Evolutionary conservation across 2,797 vertebrate genomes (phyloP).

Genomic region (Alca torda): DNA sequence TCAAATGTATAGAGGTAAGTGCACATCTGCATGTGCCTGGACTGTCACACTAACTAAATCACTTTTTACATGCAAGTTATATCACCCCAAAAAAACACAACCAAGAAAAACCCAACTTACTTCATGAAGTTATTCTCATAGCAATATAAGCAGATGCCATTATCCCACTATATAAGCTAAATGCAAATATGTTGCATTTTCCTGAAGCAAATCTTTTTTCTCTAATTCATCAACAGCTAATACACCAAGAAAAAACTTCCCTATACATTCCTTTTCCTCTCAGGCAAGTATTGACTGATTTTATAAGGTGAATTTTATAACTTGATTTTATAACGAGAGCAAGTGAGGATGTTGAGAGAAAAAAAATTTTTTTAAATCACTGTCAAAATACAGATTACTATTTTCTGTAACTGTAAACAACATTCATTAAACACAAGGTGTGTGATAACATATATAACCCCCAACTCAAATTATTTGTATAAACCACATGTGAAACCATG

Average conservation of each 20-base stretch:
- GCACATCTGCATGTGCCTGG: background rate
- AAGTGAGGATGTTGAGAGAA: background rate
- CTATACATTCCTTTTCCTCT: background rate
- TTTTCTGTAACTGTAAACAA: background rate
- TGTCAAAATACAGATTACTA: background rate
- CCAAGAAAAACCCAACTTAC: accelerated
- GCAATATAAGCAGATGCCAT: background rate
- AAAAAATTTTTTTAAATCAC: background rate
- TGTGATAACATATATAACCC: background rate
- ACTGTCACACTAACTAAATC: background rate
- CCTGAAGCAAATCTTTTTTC: background rate
- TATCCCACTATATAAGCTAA: background rate
- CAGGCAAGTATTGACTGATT: background rate
- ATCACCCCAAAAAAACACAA: background rate
- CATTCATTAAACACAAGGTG: background rate
- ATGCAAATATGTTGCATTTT: background rate
- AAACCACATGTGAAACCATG: background rate
- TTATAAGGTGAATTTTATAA: background rate
- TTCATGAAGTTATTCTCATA: background rate
- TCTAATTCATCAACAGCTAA: background rate
- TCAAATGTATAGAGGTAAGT: background rate
- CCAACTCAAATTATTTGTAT: background rate
- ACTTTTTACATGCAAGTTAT: background rate
- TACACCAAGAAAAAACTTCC: background rate
- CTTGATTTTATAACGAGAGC: background rate